Conservation (phyloP, 2,113 vertebrate species). For the Mesitornis unicolor region DNA sequence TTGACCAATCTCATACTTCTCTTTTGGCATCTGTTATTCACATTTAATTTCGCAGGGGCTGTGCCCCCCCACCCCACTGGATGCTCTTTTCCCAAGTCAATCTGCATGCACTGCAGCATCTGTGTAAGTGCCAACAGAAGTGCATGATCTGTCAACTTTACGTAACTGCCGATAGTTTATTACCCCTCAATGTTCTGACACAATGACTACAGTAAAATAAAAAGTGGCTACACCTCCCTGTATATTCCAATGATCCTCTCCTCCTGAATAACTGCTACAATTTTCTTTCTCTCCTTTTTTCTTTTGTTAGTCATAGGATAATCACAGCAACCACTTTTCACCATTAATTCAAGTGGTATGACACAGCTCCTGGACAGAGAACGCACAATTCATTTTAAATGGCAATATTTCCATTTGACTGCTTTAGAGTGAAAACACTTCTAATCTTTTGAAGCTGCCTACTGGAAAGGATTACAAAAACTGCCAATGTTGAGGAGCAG, state of each 20-base stretch:
- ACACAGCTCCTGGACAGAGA: neutral
- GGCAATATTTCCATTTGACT: neutral
- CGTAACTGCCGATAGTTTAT: neutral
- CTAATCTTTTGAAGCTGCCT: neutral
- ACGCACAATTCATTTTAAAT: neutral
- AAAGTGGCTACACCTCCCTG: neutral
- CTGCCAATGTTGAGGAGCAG: neutral
- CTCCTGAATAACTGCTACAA: neutral
- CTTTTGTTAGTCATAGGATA: neutral
- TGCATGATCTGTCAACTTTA: neutral
- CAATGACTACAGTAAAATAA: neutral
- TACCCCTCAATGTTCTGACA: neutral
- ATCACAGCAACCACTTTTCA: neutral
- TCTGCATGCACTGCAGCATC: neutral
- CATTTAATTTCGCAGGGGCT: neutral
- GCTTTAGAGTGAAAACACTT: neutral
- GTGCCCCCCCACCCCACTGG: fast-evolving
- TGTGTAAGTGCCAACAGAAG: neutral
- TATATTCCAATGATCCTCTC: neutral
- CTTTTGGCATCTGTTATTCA: neutral
- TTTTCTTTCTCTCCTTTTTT: neutral
- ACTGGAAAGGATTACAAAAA: neutral
- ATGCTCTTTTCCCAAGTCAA: neutral
- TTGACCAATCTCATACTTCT: neutral
- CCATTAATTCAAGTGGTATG: neutral